Percentiles rank a stretch among this genome's conserved stretches.
These are phyloP conservation scores for Porites lutea DNA, from an alignment of 64 coral and sea anemone genomes.

Conservation along the genomic window DNA sequence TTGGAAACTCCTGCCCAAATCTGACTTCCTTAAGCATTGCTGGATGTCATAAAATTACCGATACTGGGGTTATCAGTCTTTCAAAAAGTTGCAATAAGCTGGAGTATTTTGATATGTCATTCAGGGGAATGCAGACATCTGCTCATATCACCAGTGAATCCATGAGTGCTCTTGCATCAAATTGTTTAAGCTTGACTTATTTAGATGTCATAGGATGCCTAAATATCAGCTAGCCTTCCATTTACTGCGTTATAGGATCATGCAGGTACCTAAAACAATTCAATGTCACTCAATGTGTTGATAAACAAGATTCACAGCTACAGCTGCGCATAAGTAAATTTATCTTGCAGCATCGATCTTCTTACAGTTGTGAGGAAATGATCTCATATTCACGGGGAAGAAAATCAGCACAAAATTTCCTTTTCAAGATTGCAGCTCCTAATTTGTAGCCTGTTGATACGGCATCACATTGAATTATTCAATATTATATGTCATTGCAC, in stretches of 20 bases:
- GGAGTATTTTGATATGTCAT: constrained; percentile 80
- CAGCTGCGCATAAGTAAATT: constrained; percentile 26
- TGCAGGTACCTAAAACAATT: constrained; percentile 73
- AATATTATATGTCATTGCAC: too few relatives aligned
- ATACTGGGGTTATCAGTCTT: constrained; percentile 66
- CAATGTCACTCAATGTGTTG: constrained; percentile 69
- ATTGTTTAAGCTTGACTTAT: constrained; percentile 52
- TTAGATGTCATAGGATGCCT: constrained; percentile 88
- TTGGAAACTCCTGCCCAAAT: constrained; percentile 35
- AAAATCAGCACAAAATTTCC: constrained; percentile 71
- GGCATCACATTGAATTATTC: too few relatives aligned
- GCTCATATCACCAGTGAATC: constrained; percentile 72
- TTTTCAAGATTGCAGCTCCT: constrained; percentile 72
- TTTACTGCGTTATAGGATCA: constrained; percentile 29
- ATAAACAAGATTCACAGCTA: background rate
- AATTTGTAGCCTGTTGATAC: constrained; percentile 28
- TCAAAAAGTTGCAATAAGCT: constrained; percentile 51
- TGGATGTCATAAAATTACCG: constrained; percentile 81
- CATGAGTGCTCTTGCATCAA: constrained; percentile 56
- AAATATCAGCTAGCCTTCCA: constrained; percentile 51
- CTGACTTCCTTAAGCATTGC: constrained; percentile 74
- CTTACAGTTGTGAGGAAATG: constrained; percentile 49
- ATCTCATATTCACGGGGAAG: constrained; percentile 48
- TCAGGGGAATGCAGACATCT: constrained; percentile 78
- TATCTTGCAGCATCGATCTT: constrained; percentile 41